Evolutionary conservation across 2,113 vertebrate genomes (phyloP).

Genomic region (Cisticola juncidis): DNA sequence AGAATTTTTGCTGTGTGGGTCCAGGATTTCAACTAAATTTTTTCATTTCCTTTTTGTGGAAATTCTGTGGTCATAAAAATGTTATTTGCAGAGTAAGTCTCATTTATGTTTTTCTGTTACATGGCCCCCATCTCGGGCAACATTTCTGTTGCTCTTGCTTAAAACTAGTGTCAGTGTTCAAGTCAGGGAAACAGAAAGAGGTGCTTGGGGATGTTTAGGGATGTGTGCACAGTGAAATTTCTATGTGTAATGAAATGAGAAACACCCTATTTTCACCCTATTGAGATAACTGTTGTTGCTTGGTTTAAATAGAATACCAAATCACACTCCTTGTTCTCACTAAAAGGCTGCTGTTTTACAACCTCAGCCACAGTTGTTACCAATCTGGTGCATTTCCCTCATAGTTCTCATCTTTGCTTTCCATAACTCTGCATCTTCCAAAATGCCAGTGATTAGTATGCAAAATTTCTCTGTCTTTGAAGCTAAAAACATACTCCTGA

Average conservation of each 20-base stretch:
- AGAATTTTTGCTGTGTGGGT: background rate
- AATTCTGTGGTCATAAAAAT: background rate
- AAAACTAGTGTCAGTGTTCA: background rate
- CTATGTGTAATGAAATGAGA: background rate
- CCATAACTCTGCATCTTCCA: background rate
- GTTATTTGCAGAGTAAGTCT: background rate
- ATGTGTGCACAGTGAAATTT: background rate
- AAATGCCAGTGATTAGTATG: background rate
- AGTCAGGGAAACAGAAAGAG: background rate
- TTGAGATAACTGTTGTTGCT: background rate
- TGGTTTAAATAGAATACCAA: background rate
- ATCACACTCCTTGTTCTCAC: background rate
- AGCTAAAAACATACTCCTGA: background rate
- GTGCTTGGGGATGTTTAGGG: background rate
- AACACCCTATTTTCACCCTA: background rate
- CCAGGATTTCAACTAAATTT: background rate
- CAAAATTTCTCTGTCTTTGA: constrained; percentile 1
- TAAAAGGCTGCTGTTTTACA: background rate
- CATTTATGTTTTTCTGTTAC: background rate
- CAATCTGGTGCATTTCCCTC: background rate
- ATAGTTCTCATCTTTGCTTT: background rate
- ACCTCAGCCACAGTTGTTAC: background rate
- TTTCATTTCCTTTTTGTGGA: background rate
- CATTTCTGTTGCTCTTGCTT: background rate
- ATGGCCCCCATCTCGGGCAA: background rate